These are phyloP conservation scores for Echeneis naucrates DNA, from an alignment of 2,797 vertebrate species.

Conservation along the genomic window DNA sequence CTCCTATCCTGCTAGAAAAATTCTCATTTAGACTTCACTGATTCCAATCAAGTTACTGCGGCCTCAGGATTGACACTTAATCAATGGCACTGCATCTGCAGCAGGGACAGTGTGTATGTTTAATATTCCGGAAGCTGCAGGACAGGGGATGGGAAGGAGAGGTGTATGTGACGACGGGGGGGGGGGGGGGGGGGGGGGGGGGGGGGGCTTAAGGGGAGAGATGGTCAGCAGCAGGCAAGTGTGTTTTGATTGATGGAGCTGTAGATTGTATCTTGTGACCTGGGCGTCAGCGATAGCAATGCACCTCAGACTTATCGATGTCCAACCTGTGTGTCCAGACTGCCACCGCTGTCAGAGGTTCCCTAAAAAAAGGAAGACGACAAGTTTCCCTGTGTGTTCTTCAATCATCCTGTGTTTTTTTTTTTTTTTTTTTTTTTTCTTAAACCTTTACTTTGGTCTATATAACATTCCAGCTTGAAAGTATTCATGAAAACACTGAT, in stretches of 20 bases:
- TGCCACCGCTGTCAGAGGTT: conserved; percentile 14
- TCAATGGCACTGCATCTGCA: conserved; percentile 64
- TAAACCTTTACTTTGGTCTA: conserved; percentile 36
- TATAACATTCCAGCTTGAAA: conserved; percentile 38
- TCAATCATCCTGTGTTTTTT: conserved; percentile 16
- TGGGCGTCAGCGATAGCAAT: conserved; percentile 36
- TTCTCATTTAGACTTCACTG: conserved; percentile 63
- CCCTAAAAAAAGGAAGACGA: not conserved
- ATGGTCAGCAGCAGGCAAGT: conserved; percentile 22
- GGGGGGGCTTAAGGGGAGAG: not conserved
- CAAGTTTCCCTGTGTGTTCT: conserved; percentile 13
- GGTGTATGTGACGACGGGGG: too few relatives aligned
- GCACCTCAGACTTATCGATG: conserved; percentile 62
- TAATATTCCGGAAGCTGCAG: conserved; percentile 63
- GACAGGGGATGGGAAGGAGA: not conserved
- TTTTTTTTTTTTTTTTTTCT: conserved; percentile 6
- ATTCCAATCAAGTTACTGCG: conserved; percentile 64
- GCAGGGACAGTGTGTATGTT: conserved; percentile 42
- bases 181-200: too few relatives aligned
- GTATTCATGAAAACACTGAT: conserved; percentile 51
- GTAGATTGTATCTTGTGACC: conserved; percentile 67
- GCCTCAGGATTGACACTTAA: conserved; percentile 63
- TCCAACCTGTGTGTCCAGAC: conserved; percentile 18
- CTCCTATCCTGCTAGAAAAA: conserved; percentile 16
- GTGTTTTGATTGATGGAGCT: conserved; percentile 57